Base-by-base conservation (phyloP, 2,888 invertebrate species). In the Petrolisthes manimaculis region DNA sequence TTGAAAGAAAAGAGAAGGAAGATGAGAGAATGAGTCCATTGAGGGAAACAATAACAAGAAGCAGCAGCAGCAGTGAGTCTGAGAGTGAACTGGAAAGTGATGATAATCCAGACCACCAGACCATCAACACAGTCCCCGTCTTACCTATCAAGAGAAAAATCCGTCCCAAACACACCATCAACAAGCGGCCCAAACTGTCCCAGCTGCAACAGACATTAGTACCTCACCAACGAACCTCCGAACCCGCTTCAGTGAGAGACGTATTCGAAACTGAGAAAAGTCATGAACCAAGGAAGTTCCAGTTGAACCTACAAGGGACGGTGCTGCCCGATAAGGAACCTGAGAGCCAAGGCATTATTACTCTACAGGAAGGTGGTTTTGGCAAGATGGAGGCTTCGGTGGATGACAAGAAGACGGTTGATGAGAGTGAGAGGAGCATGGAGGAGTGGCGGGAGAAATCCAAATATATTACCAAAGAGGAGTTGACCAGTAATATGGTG, bases 61-160 rank as follows among this genome's bases (percentile, higher is more conserved):
- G 37, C 2, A 37, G 37, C 37, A 37, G 37, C 37, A 37, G 37
- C 37, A 37, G 37, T 37, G 37, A 90, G 14, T 85, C 86, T 37
- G 95, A 95, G 92, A 95, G 95, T 9, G 96, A 96, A 93, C 92
- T 95, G 79, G 95, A 95, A 92, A 95, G 95, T 92, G 95, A 95
- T 86, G 92, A 92, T n/a, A 95, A 94, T 21, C 75, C 21, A 56
- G 12, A 51, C 8, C n/a, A 53, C 37, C 37, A 37, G 24, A 75
- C 12, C 12, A 3, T 5, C n/a, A n/a, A n/a, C 54, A 84, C 14
- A 55, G 84, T 12, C 75, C 82, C 18, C 14, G 21, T 69, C 37
- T 24, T n/a, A 8, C 87, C 77, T 18, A 56, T 84, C 53, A 87
- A 53, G 53, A 77, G 86, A 74, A 90, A 74, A 12, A 69, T 80